Evolutionary conservation across 2,888 invertebrate species (phyloP), one percentile per base, ranked within the genome.

Genomic region (Ichneumoninae sp.): DNA sequence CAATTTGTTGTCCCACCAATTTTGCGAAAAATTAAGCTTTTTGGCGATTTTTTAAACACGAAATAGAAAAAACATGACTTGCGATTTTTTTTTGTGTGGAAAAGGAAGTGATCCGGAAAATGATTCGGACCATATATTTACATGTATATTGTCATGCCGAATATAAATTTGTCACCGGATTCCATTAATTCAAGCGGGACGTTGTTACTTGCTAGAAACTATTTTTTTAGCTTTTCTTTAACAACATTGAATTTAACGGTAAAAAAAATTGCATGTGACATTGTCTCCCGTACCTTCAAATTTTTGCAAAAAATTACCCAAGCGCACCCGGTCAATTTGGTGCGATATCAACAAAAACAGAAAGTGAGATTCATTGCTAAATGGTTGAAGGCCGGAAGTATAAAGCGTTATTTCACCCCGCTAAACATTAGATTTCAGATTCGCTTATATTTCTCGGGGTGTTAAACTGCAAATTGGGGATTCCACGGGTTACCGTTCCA

Each of bases 401-500:
- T 7, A n/a, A 30, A 63, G 5, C 63, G 30, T n/a, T 30, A 33
- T 33, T 63, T 33, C 63, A 26, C 44, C 66, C 22, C 60, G 60
- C 1, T 6, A 19, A 30, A 63, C 30, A 50, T 60, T 60, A 13
- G 36, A 57, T 6, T 22, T 13, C 73, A 52, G 16, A 71, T 71
- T 47, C 47, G 57, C 78, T 54, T 68, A 69, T 63, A 33, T 83
- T 54, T 78, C 60, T 78, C 40, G 47, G 70, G 60, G 69, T 57
- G 85, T 87, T 86, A 85, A 88, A 88, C 83, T 85, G 88, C 83
- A 85, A 80, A 87, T 87, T 88, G 85, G 79, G 85, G 87, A 83
- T 87, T 86, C 69, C 63, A 70, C 68, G 79, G 86, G 83, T 77
- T 75, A 78, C 74, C 74, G 47, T 84, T 81, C 83, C 70, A 83